Percentiles rank a stretch among this genome's conserved stretches.
Evolutionary conservation across 2,113 vertebrate genomes (phyloP).

Genomic region (Osmerus eperlanus): DNA sequence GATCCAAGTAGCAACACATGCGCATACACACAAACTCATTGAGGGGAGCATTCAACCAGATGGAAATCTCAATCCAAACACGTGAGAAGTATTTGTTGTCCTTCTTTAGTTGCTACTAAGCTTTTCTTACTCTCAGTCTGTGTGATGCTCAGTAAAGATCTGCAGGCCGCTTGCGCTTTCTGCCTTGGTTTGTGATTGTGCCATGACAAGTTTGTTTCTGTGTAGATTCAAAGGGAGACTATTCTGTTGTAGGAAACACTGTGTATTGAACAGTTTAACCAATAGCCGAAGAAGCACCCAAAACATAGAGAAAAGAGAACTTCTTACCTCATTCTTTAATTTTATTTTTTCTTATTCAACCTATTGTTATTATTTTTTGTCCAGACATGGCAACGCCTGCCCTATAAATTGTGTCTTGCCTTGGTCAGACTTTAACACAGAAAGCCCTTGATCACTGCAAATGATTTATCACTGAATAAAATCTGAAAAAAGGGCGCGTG

Average conservation of each 20-base stretch:
- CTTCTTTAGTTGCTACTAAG: slow-evolving; percentile 52
- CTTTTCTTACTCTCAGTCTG: slow-evolving; percentile 31
- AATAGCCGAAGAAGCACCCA: slow-evolving; percentile 69
- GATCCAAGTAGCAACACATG: neutral
- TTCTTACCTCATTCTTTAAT: slow-evolving; percentile 77
- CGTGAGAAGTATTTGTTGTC: slow-evolving; percentile 26
- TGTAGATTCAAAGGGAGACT: slow-evolving; percentile 66
- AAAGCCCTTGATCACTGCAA: slow-evolving; percentile 71
- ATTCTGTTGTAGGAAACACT: slow-evolving; percentile 70
- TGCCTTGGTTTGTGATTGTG: slow-evolving; percentile 62
- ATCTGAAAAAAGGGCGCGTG: slow-evolving; percentile 56
- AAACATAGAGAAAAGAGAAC: slow-evolving; percentile 70
- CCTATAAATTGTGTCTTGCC: slow-evolving; percentile 72
- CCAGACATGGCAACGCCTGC: slow-evolving; percentile 64
- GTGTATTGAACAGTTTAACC: slow-evolving; percentile 69
- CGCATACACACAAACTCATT: slow-evolving; percentile 3
- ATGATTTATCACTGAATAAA: slow-evolving; percentile 80
- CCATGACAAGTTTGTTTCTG: slow-evolving; percentile 64
- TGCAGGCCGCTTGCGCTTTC: slow-evolving; percentile 2
- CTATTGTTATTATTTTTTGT: slow-evolving; percentile 58
- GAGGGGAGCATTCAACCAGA: slow-evolving; percentile 33
- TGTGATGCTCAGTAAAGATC: neutral
- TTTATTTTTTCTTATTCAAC: slow-evolving; percentile 1
- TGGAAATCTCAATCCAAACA: slow-evolving; percentile 12
- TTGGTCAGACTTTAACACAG: slow-evolving; percentile 69